A percentile compares a stretch with the other conserved stretches of the same genome.
phyloP scores from a whole-genome alignment of 2,888 invertebrate species.

The Chrysolina haemoptera region DNA sequence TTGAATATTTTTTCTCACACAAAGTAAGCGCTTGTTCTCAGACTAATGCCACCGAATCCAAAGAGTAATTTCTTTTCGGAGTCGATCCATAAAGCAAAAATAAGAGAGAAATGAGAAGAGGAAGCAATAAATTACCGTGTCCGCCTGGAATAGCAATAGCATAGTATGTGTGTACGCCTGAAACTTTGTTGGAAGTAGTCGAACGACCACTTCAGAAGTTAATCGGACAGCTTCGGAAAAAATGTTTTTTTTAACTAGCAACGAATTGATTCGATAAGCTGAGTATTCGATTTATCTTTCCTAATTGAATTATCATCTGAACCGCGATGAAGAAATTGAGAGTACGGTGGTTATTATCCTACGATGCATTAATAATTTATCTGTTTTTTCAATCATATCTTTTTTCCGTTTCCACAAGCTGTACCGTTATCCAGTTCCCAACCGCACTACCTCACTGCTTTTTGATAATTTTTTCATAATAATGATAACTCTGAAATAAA shows the following conservation, averaged over 20 bases:
- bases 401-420: no score
- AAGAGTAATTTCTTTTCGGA: not conserved
- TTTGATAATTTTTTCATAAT: no score
- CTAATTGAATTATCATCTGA: not conserved
- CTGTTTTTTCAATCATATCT: no score
- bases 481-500: no score
- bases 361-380: no score
- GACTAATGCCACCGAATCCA: not conserved
- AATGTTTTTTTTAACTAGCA: not conserved
- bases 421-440: no score
- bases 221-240: not conserved
- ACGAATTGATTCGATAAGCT: not conserved
- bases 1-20: no score
- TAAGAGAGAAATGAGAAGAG: slow-evolving; percentile 23
- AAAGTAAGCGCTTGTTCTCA: not conserved
- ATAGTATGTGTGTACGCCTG: slow-evolving; percentile 23
- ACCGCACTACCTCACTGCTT: no score
- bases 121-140: slow-evolving; percentile 40
- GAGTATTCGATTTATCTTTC: not conserved
- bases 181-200: slow-evolving; percentile 7
- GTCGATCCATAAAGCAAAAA: slow-evolving; percentile 34
- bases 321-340: not conserved
- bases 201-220: not conserved
- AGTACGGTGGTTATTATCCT: no score
- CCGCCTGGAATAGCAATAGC: slow-evolving; percentile 42